A percentile compares a stretch with the other conserved stretches of the same genome.
These are phyloP conservation scores for Xenopus tropicalis DNA, from an alignment of 2,113 vertebrate species.

Conservation along the genomic window UCB_Xtro_10.0 CM004446.2:152265501-152266000, in stretches of 20 bases:
- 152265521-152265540: slow-evolving; percentile 91
- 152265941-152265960: too few species aligned
- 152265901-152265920: too few species aligned
- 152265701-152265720: slow-evolving; percentile 94
- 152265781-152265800: slow-evolving; percentile 6
- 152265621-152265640: slow-evolving; percentile 93
- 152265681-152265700: slow-evolving; percentile 94
- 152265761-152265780: slow-evolving; percentile 28
- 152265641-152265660: slow-evolving; percentile 94
- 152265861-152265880: too few species aligned
- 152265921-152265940: too few species aligned
- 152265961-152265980: too few species aligned
- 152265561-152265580: slow-evolving; percentile 94
- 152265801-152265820: too few species aligned
- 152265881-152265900: too few species aligned
- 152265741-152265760: slow-evolving; percentile 84
- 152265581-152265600: slow-evolving; percentile 94
- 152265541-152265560: slow-evolving; percentile 94
- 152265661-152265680: slow-evolving; percentile 93
- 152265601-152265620: slow-evolving; percentile 91
- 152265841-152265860: too few species aligned
- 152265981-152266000: too few species aligned
- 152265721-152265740: slow-evolving; percentile 91
- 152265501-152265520: slow-evolving; percentile 89
- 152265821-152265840: too few species aligned